Percentiles rank a stretch among this genome's conserved stretches.
Evolutionary conservation across 2,888 invertebrate genomes (phyloP).

Genomic region (Aradus depressus): DNA sequence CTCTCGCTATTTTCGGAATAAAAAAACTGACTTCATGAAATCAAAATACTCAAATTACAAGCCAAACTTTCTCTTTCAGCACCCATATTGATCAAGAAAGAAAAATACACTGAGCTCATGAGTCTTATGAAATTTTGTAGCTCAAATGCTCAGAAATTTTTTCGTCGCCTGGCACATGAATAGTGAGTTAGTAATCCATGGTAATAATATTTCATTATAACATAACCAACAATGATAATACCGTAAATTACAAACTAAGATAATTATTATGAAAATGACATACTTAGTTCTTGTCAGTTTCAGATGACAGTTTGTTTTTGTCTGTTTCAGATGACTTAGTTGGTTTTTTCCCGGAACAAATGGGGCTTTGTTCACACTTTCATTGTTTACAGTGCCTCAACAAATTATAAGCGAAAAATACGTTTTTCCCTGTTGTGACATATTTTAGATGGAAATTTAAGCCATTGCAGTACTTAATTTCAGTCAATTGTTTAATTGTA

Average conservation of each 20-base stretch:
- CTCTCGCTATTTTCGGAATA: no score
- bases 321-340: constrained; percentile 6
- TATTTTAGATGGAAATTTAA: not conserved
- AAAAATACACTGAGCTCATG: not conserved
- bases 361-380: not conserved
- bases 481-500: not conserved
- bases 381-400: not conserved
- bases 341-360: not conserved
- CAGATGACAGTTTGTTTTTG: no score
- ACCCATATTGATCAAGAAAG: not conserved
- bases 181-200: not conserved
- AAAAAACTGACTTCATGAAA: no score
- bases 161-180: no score
- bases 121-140: no score
- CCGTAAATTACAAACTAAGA: no score
- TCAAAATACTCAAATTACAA: not conserved
- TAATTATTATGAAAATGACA: no score
- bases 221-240: no score
- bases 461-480: constrained; percentile 2
- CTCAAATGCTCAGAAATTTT: no score
- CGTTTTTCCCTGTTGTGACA: not conserved
- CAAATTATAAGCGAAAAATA: constrained; percentile 1
- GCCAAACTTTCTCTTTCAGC: not conserved
- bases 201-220: not conserved
- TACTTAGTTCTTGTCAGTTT: no score